Evolutionary conservation across 2,797 vertebrate species (phyloP).

Genomic region (Pangasius djambal): DNA sequence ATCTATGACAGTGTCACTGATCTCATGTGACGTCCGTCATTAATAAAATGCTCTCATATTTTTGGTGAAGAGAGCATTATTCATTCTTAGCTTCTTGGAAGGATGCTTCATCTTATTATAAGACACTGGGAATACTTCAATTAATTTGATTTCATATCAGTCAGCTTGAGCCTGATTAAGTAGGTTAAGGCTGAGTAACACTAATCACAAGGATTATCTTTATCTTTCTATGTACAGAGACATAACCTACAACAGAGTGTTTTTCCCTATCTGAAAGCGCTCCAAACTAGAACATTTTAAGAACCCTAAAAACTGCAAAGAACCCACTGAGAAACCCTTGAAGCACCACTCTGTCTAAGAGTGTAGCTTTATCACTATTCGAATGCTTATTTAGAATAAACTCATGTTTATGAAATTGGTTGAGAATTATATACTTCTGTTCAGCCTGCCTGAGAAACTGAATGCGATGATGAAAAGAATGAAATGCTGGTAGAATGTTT

Average conservation of each 20-base stretch:
- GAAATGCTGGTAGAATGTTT: slow-evolving; percentile 16
- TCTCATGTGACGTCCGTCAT: slow-evolving; percentile 39
- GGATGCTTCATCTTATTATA: neutral
- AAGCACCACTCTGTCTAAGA: neutral
- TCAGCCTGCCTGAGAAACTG: neutral
- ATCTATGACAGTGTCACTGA: slow-evolving; percentile 46
- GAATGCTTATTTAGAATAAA: neutral
- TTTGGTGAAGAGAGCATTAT: slow-evolving; percentile 25
- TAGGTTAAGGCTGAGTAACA: neutral
- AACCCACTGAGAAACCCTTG: neutral
- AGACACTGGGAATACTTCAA: neutral
- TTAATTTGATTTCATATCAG: neutral
- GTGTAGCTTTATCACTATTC: neutral
- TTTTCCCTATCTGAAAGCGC: neutral
- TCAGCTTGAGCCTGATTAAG: neutral
- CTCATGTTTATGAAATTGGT: neutral
- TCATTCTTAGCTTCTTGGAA: slow-evolving; percentile 22
- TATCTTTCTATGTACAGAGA: neutral
- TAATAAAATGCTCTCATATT: slow-evolving; percentile 37
- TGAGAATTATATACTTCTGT: neutral
- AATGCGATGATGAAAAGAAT: neutral
- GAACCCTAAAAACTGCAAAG: neutral
- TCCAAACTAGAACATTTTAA: no score
- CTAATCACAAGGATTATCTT: neutral
- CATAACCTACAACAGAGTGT: neutral